Conservation (phyloP, 2,797 vertebrate species). For the Phataginus tricuspis region DNA sequence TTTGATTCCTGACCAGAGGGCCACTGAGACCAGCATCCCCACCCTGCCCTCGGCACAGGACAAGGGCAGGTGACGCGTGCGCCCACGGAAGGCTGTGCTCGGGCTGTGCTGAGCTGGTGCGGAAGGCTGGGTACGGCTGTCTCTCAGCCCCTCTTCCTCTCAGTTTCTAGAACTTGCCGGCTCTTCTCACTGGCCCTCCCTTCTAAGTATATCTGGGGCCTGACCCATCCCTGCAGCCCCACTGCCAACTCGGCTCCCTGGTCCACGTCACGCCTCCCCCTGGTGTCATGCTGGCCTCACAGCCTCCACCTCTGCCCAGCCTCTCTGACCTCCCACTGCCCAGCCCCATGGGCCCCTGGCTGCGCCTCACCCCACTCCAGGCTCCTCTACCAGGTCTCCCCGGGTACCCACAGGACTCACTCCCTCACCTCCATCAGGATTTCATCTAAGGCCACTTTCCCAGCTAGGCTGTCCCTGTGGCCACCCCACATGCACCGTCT, state of each 20-base stretch:
- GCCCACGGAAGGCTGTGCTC: no score
- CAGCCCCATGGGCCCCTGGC: fast-evolving
- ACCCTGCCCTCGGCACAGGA: neutral
- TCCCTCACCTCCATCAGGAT: neutral
- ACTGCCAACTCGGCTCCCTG: neutral
- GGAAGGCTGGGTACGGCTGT: neutral
- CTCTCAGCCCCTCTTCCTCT: no score
- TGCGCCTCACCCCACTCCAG: neutral
- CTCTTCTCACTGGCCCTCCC: neutral
- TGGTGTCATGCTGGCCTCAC: fast-evolving
- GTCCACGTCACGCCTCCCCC: neutral
- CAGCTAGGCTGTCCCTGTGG: neutral
- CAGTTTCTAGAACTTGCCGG: neutral
- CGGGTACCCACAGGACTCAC: neutral
- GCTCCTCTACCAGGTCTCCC: neutral
- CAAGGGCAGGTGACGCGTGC: no score
- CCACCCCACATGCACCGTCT: no score
- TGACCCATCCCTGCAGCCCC: fast-evolving
- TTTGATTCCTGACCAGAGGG: neutral
- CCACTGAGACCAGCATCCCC: no score
- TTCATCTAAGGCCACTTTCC: neutral
- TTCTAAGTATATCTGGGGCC: neutral
- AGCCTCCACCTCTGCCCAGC: no score
- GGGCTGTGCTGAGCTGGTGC: no score
- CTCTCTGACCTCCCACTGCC: neutral